Evolutionary conservation across 2,888 invertebrate genomes (phyloP), one percentile per base, ranked within the genome.

Genomic region (Drosophila fulvimacula): DNA sequence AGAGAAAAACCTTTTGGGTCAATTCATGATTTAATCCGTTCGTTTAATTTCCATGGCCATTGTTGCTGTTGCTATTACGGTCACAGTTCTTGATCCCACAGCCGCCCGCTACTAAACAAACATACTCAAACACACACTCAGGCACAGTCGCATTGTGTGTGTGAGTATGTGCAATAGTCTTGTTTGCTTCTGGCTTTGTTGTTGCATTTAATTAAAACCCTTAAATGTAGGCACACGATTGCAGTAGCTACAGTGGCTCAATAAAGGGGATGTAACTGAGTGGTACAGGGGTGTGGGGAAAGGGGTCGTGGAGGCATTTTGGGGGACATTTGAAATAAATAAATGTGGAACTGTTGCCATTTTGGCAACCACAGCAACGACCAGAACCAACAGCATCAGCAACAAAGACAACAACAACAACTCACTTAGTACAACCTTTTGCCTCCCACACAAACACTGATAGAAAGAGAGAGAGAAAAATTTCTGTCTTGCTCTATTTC

Each of bases 131-230:
- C 39, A 13, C 11, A 46, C 30, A 38, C 30, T 7, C 15, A 27
- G 27, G n/a, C 7, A 30, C 19, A 32, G 41, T 44, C 27, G 21
- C 44, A 44, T 32, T 53, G 32, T 57, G 36, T 44, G 36, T 17
- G n/a, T 44, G 41, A 30, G 51, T 74, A 69, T 75, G 63, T 70
- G 63, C 64, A 64, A 69, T 59, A 62, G 63, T 69, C 67, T 75
- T 84, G 84, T 87, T 82, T 78, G 82, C 82, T 56, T 48, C 65
- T 58, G 68, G 61, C 55, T 60, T 81, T 88, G 83, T 82, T 88
- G 83, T 73, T 81, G 89, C 76, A 89, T 89, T 89, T 87, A 84
- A 84, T 84, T 89, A 84, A 84, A 89, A 89, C 69, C 82, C 76
- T 69, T 67, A 78, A 88, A 81, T 86, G 71, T 76, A 82, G 82